phyloP scores from a whole-genome alignment of 2,888 invertebrate genomes.

The Hirtodrosophila confusa region DNA sequence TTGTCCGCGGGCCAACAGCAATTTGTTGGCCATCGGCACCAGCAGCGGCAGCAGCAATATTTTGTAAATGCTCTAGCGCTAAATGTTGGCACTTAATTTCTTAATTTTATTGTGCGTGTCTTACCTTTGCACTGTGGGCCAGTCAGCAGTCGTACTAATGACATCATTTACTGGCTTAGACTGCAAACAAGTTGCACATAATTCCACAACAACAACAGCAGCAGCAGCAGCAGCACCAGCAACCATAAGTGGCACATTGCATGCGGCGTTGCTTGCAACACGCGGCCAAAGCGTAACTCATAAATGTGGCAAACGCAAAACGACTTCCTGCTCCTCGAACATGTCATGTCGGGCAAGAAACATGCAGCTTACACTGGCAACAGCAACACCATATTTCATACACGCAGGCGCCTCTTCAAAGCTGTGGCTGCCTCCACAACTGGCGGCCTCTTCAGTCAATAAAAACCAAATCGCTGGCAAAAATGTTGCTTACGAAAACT shows the following conservation, averaged over 20 bases:
- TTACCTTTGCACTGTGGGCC: slow-evolving; percentile 47
- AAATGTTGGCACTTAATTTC: slow-evolving; percentile 73
- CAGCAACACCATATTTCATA: slow-evolving; percentile 58
- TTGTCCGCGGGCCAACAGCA: slow-evolving; percentile 54
- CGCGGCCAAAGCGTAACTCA: slow-evolving; percentile 69
- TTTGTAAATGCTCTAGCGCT: slow-evolving; percentile 56
- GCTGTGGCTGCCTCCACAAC: slow-evolving; percentile 39
- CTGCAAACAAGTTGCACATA: slow-evolving; percentile 57
- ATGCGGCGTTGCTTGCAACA: slow-evolving; percentile 68
- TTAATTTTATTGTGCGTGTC: slow-evolving; percentile 68
- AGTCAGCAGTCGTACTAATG: slow-evolving; percentile 51
- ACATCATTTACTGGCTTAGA: slow-evolving; percentile 64
- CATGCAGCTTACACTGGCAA: slow-evolving; percentile 6
- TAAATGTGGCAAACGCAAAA: slow-evolving; percentile 77
- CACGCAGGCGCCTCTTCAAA: slow-evolving; percentile 71
- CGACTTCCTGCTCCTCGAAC: slow-evolving; percentile 77
- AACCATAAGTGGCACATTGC: slow-evolving; percentile 63
- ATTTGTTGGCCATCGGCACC: slow-evolving; percentile 35
- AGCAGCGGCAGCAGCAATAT: slow-evolving; percentile 47
- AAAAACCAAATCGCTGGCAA: slow-evolving; percentile 61
- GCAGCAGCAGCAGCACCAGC: slow-evolving; percentile 1
- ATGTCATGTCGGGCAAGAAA: slow-evolving; percentile 57
- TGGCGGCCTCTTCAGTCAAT: slow-evolving; percentile 77
- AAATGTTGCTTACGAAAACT: slow-evolving; percentile 62
- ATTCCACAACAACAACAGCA: slow-evolving; percentile 25